Evolutionary conservation across 1,140 invertebrate species (phyloP).

Genomic region (Cyphomyrmex costatus): DNA sequence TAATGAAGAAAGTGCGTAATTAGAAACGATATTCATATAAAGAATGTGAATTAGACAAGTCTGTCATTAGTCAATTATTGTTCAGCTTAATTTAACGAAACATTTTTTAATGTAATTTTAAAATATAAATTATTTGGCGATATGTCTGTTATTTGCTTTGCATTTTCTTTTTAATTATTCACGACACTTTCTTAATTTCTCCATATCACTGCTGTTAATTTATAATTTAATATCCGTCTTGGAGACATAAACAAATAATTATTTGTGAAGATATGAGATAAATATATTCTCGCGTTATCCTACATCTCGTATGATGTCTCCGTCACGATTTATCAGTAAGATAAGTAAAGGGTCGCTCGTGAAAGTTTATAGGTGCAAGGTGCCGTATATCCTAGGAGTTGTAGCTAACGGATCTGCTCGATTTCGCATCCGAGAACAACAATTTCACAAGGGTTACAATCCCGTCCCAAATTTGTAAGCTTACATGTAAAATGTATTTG

Average conservation of each 20-base stretch:
- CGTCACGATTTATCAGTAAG: not conserved
- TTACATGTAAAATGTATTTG: not conserved
- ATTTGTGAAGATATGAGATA: not conserved
- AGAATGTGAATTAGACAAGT: not conserved
- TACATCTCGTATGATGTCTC: not conserved
- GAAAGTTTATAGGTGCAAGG: slow-evolving; percentile 45
- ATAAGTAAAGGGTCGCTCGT: slow-evolving; percentile 50
- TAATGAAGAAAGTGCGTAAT: slow-evolving; percentile 42
- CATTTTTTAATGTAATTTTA: not conserved
- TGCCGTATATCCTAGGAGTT: not conserved
- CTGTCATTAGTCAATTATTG: slow-evolving; percentile 15
- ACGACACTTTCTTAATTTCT: not conserved
- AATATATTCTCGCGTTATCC: slow-evolving; percentile 18
- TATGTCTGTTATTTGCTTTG: not conserved
- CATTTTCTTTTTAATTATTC: not conserved
- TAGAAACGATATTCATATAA: slow-evolving; percentile 26
- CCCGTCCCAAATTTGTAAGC: not conserved
- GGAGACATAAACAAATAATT: slow-evolving; percentile 8
- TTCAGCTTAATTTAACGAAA: slow-evolving; percentile 19
- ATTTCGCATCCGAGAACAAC: slow-evolving; percentile 13
- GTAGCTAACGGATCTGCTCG: slow-evolving; percentile 25
- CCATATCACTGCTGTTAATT: not conserved
- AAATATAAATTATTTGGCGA: not conserved
- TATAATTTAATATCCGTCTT: not conserved
- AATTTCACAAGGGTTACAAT: not conserved